Evolutionary conservation across 2,888 invertebrate genomes (phyloP), one percentile per base, ranked within the genome.

Genomic region (Lamellibrachia columna): DNA sequence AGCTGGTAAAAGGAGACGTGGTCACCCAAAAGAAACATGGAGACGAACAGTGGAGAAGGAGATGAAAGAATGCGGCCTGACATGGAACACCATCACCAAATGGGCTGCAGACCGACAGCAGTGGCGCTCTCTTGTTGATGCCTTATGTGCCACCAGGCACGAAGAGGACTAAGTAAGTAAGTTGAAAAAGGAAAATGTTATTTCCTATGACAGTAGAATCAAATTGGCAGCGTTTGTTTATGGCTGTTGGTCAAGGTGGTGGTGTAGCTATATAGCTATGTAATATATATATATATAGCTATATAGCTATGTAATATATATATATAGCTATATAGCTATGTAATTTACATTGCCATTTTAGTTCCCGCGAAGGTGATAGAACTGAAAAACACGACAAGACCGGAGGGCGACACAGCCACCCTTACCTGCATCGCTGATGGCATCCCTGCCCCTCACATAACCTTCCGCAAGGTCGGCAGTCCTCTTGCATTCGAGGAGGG

Each of bases 391-490:
- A 91, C 52, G 60, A 92, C 92, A n/a, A 90, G 60, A n/a, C 52
- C 75, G 90, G 92, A 92, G 40, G 91, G 90, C 2, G 92, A 90
- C n/a, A 52, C 9, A 6, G 92, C 52, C 7, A 92, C 28, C 58
- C 92, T 94, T 90, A 92, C 91, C 9, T 95, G 95, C 92, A 90
- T 92, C 6, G 93, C 94, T 52, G 92, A 92, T 0, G 95, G 94
- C 58, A 94, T 94, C 90, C 95, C 95, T 3, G 91, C 92, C 0
- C 94, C 95, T 11, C 92, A 28, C 7, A 92, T 95, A 15, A 92
- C 93, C 40, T 95, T 94, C 94, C 92, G 93, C n/a, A 93, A 92
- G 60, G 92, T 93, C n/a, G 93, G 93, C 9, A 92, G 55, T 1
- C 75, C 93, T 53, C 58, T 90, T 11, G 91, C 93, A 4, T 94